phyloP scores from a whole-genome alignment of 2,888 invertebrate species.

The Dusona sp. region DNA sequence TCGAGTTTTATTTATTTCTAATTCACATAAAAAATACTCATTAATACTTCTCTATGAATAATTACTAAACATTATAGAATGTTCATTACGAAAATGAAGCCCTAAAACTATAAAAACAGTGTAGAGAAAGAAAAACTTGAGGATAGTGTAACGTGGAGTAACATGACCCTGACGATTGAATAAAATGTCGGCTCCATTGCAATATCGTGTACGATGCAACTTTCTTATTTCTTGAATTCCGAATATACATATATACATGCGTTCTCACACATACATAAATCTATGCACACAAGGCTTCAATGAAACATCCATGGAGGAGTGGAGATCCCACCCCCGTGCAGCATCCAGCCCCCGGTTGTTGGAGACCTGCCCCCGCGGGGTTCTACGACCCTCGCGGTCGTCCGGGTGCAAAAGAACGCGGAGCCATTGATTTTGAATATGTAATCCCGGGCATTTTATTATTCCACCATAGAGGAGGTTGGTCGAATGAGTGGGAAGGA shows the following conservation, averaged over 20 bases:
- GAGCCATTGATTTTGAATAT: slow-evolving; percentile 84
- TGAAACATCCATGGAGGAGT: slow-evolving; percentile 50
- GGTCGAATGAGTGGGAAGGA: slow-evolving; percentile 54
- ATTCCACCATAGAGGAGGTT: slow-evolving; percentile 78
- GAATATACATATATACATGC: neutral
- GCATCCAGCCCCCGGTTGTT: slow-evolving; percentile 49
- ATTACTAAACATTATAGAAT: neutral
- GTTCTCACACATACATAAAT: neutral
- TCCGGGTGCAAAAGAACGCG: slow-evolving; percentile 69
- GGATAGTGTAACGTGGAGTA: neutral
- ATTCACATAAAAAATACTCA: neutral
- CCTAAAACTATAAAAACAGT: neutral
- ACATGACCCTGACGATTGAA: slow-evolving; percentile 9
- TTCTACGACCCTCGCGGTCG: slow-evolving; percentile 53
- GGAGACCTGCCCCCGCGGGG: slow-evolving; percentile 43
- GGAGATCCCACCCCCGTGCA: slow-evolving; percentile 73
- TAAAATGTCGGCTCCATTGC: slow-evolving; percentile 59
- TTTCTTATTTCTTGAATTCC: slow-evolving; percentile 53
- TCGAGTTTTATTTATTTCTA: neutral
- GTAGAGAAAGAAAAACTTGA: neutral
- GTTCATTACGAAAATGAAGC: neutral
- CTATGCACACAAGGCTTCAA: neutral
- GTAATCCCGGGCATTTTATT: slow-evolving; percentile 84
- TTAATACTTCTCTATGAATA: neutral
- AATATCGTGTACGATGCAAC: slow-evolving; percentile 47